phyloP scores from a whole-genome alignment of 2,797 vertebrate genomes.

The Coracias cyanogaster region DNA sequence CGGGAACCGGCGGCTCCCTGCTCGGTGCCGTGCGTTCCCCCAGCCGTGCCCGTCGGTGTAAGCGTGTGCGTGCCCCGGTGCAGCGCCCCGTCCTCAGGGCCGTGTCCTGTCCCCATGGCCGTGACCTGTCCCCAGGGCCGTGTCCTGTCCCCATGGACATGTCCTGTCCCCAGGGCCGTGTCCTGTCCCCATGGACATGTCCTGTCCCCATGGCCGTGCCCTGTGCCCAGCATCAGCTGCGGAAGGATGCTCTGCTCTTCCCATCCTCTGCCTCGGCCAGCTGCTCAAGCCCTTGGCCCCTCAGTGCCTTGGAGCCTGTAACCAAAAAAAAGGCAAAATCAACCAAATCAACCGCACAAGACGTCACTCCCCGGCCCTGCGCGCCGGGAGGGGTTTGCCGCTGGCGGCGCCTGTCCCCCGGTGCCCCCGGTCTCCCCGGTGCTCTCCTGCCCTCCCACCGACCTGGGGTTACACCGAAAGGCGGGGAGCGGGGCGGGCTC shows the following conservation, averaged over 20 bases:
- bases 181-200: no score
- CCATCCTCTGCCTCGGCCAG: background rate
- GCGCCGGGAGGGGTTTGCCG: accelerated
- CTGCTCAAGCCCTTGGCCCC: background rate
- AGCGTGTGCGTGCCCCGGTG: accelerated
- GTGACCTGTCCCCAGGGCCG: no score
- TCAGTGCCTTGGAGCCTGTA: no score
- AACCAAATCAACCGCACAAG: accelerated
- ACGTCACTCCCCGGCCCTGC: background rate
- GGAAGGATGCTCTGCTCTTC: background rate
- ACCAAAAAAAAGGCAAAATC: background rate
- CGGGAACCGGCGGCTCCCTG: no score
- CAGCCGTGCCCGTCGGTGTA: background rate
- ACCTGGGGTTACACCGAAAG: background rate
- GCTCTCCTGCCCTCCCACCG: accelerated
- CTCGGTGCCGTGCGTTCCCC: accelerated
- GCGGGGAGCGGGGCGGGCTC: accelerated
- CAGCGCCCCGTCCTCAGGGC: background rate
- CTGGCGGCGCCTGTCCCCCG: no score
- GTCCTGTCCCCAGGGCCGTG: no score
- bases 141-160: no score
- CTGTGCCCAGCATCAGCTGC: background rate
- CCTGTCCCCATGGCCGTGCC: background rate
- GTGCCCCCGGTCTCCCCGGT: accelerated
- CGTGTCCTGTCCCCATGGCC: background rate